phyloP scores from a whole-genome alignment of 2,888 invertebrate species.

The Pollenia amentaria region DNA sequence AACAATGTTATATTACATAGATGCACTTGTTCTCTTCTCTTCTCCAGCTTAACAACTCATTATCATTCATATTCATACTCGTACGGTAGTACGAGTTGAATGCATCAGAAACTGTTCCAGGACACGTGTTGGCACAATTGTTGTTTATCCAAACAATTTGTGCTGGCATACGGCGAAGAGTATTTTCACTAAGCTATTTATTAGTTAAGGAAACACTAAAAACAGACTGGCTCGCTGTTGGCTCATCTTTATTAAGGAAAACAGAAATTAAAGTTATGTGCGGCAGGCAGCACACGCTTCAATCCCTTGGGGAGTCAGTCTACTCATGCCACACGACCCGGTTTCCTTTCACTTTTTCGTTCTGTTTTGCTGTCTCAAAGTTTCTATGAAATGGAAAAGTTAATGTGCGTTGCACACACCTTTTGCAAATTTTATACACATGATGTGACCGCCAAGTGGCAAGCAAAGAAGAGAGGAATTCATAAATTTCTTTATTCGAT shows the following conservation, averaged over 20 bases:
- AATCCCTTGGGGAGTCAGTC: constrained; percentile 56
- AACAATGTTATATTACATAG: constrained; percentile 54
- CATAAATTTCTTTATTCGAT: constrained; percentile 38
- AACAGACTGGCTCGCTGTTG: constrained; percentile 42
- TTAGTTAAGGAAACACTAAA: constrained; percentile 76
- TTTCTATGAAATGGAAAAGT: constrained; percentile 43
- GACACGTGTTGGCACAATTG: constrained; percentile 82
- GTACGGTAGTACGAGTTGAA: constrained; percentile 33
- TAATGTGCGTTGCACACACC: constrained; percentile 59
- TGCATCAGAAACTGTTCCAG: constrained; percentile 67
- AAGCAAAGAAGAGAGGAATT: constrained; percentile 40
- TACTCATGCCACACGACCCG: constrained; percentile 49
- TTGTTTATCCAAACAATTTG: constrained; percentile 84
- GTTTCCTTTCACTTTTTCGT: constrained; percentile 46
- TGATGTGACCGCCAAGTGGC: constrained; percentile 73
- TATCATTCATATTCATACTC: constrained; percentile 74
- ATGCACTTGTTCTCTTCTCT: constrained; percentile 71
- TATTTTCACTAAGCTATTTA: constrained; percentile 73
- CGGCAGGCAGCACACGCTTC: constrained; percentile 54
- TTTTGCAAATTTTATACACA: constrained; percentile 48
- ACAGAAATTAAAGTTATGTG: constrained; percentile 73
- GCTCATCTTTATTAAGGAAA: constrained; percentile 68
- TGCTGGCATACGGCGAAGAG: constrained; percentile 71
- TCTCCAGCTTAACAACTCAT: constrained; percentile 18
- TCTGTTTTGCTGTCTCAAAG: background rate